Conservation (phyloP, 2,797 vertebrate species). For the Helostoma temminkii region DNA sequence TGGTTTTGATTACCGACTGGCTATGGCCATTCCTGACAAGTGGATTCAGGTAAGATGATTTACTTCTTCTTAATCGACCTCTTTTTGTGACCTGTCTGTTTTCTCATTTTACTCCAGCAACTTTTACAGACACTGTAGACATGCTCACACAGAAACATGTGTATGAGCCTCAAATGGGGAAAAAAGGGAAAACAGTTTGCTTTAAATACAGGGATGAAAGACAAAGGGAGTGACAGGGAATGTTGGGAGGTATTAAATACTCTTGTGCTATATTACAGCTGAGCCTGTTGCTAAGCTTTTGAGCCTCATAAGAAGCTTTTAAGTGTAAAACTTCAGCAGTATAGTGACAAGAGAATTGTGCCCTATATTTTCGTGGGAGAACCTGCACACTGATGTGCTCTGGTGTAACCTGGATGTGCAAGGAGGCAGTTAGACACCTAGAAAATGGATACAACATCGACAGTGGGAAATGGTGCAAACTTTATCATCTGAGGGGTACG, state of each 20-base stretch:
- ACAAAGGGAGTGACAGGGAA: constrained; percentile 41
- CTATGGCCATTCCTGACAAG: constrained; percentile 99
- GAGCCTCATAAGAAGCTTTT: constrained; percentile 52
- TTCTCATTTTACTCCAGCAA: background rate
- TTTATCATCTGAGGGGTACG: background rate
- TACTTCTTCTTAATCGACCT: constrained; percentile 16
- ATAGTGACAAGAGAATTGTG: constrained; percentile 20
- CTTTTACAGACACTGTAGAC: constrained; percentile 7
- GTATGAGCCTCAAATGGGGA: constrained; percentile 4
- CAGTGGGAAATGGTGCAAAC: background rate
- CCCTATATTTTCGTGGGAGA: constrained; percentile 27
- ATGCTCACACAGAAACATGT: constrained; percentile 19
- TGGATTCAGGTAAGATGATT: constrained; percentile 93
- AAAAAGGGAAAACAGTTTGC: constrained; percentile 29
- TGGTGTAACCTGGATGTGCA: background rate
- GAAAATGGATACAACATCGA: background rate
- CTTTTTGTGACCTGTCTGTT: background rate
- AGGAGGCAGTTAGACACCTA: background rate
- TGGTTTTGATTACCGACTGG: constrained; percentile 96
- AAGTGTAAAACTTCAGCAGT: constrained; percentile 38
- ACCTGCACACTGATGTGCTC: background rate
- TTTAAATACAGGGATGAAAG: constrained; percentile 48
- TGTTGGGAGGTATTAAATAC: constrained; percentile 40
- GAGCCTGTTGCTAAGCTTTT: constrained; percentile 49
- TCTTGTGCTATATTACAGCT: constrained; percentile 43